Percentiles rank a stretch among this genome's conserved stretches.
phyloP scores from a whole-genome alignment of 2,888 invertebrate genomes.

The Diarsia dahlii region DNA sequence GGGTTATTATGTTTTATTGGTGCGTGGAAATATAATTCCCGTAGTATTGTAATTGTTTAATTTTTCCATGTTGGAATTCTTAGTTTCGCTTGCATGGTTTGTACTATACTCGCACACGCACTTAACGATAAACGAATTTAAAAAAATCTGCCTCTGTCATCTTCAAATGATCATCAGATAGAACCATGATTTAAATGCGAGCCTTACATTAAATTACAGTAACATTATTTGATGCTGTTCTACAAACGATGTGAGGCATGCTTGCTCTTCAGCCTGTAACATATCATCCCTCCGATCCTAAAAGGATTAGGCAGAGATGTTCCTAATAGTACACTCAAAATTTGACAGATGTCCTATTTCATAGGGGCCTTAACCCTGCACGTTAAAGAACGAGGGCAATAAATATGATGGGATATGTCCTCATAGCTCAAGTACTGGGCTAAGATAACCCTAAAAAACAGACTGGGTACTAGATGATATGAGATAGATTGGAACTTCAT shows the following conservation, averaged over 20 bases:
- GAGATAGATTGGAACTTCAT: not conserved
- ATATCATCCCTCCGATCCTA: not conserved
- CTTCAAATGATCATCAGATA: not conserved
- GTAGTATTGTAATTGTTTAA: not conserved
- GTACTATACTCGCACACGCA: too few species aligned
- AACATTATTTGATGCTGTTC: not conserved
- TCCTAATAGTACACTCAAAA: not conserved
- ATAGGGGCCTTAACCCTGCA: too few species aligned
- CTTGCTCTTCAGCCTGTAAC: not conserved
- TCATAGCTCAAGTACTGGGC: not conserved
- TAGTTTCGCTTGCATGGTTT: not conserved
- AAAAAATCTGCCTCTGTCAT: not conserved
- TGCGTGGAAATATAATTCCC: constrained; percentile 1
- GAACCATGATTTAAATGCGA: not conserved
- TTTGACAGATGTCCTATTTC: too few species aligned
- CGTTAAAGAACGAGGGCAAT: not conserved
- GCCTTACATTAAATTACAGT: not conserved
- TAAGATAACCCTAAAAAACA: not conserved
- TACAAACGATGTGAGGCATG: not conserved
- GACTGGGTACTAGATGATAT: too few species aligned
- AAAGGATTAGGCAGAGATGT: not conserved
- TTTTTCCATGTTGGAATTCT: not conserved
- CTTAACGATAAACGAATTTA: too few species aligned
- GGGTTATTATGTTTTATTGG: not conserved
- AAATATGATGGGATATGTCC: not conserved